Conservation (phyloP, 1,140 invertebrate genomes). For the Nasonia vitripennis region DNA sequence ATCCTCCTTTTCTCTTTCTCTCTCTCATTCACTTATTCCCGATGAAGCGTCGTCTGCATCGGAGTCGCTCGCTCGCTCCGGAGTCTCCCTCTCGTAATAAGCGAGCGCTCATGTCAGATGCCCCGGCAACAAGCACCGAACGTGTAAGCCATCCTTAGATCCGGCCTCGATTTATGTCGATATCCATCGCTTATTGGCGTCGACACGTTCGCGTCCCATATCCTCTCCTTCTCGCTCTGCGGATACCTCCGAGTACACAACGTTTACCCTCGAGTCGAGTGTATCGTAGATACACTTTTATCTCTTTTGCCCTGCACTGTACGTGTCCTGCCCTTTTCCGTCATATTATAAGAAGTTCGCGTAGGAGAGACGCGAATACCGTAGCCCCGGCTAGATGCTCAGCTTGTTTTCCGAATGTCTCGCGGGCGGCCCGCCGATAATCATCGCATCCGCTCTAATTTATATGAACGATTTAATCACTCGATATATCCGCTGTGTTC, state of each 20-base stretch:
- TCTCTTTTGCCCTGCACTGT: neutral
- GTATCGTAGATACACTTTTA: neutral
- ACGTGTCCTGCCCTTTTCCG: neutral
- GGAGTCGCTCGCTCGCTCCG: neutral
- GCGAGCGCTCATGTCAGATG: slow-evolving; percentile 69
- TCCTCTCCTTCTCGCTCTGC: neutral
- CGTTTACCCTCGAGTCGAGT: slow-evolving; percentile 31
- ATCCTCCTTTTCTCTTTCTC: neutral
- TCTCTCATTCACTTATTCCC: neutral
- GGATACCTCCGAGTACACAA: neutral
- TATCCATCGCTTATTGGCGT: slow-evolving; percentile 73
- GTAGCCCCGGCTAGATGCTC: no score
- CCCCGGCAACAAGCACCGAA: slow-evolving; percentile 69
- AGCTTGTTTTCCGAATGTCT: no score
- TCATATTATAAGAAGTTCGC: neutral
- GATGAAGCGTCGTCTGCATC: neutral
- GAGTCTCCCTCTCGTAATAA: slow-evolving; percentile 67
- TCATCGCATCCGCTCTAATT: neutral
- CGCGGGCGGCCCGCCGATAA: neutral
- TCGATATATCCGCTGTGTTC: no score
- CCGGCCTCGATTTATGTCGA: slow-evolving; percentile 71
- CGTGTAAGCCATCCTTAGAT: slow-evolving; percentile 73
- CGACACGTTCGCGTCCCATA: slow-evolving; percentile 61
- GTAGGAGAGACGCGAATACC: neutral
- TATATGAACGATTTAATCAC: no score